Evolutionary conservation across 1,140 invertebrate species (phyloP), one percentile per base, ranked within the genome.

Genomic region (Ylistrum balloti): DNA sequence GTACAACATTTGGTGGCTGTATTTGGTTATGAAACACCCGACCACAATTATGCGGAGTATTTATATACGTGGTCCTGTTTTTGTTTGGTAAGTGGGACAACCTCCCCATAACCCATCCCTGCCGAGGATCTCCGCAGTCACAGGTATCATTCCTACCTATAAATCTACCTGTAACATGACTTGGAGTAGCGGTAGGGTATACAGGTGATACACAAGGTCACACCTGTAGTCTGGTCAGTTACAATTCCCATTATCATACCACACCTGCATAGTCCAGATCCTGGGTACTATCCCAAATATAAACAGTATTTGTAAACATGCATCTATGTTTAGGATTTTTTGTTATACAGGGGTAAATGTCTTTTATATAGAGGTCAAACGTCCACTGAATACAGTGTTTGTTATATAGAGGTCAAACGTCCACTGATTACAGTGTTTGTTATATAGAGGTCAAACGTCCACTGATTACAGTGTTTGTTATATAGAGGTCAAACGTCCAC

Each of bases 11-110:
- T 74, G 56, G 56, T 74, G 56, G 56, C 56, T 74, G 56, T 74
- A 0, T 28, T n/a, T 74, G n/a, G 22, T 74, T 74, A 74, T 74
- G 11, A 11, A n/a, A 74, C 56, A 74, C 56, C 56, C 56, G 56
- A 74, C 56, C 56, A 74, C 56, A 74, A 74, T 74, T 74, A 74
- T 74, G 56, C 28, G 56, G 56, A 74, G 56, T 74, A 74, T 74
- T 74, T 74, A 74, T 74, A 74, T 74, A 74, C 56, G 28, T 11
- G 22, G 56, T 5, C 35, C 56, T 74, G 56, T 74, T 74, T 74
- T 74, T 74, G 56, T 74, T 74, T 74, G n/a, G 56, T 74, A 74
- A 74, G 56, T 74, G 56, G 56, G 56, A 74, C 56, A 74, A 74
- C 9, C 56, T 74, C 56, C 56, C 56, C n/a, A 11, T 74, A 74